Percentiles rank a stretch among this genome's conserved stretches.
phyloP scores from a whole-genome alignment of 2,113 vertebrate genomes.

The Callithrix jacchus region DNA sequence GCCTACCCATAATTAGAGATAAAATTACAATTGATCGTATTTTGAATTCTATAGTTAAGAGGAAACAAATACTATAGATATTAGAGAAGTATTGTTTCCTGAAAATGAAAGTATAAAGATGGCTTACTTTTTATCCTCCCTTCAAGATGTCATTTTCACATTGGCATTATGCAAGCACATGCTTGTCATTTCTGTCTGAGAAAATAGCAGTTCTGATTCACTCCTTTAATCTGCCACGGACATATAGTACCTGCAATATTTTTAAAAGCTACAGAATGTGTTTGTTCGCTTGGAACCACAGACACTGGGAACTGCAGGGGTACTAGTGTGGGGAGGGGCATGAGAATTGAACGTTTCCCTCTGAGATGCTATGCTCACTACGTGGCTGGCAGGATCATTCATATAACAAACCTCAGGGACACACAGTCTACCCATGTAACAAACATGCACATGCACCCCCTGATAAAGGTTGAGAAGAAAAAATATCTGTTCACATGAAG shows the following conservation, averaged over 20 bases:
- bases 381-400: too few relatives aligned
- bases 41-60: neutral
- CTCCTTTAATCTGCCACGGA: neutral
- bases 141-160: neutral
- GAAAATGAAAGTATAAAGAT: neutral
- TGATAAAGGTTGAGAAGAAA: too few relatives aligned
- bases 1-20: neutral
- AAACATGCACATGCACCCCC: too few relatives aligned
- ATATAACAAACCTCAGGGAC: too few relatives aligned
- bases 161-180: neutral
- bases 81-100: neutral
- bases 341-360: too few relatives aligned
- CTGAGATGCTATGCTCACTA: too few relatives aligned
- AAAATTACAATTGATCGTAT: neutral
- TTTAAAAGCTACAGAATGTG: neutral
- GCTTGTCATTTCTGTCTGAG: constrained; percentile 1
- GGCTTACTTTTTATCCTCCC: neutral
- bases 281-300: neutral
- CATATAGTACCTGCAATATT: neutral
- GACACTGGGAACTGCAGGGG: too few relatives aligned
- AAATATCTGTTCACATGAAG: neutral
- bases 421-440: too few relatives aligned
- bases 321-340: too few relatives aligned
- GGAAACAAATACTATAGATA: neutral
- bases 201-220: neutral